Percentiles rank a stretch among this genome's conserved stretches.
phyloP scores from a whole-genome alignment of 2,797 vertebrate genomes.

The Cyprinodon diabolis region DNA sequence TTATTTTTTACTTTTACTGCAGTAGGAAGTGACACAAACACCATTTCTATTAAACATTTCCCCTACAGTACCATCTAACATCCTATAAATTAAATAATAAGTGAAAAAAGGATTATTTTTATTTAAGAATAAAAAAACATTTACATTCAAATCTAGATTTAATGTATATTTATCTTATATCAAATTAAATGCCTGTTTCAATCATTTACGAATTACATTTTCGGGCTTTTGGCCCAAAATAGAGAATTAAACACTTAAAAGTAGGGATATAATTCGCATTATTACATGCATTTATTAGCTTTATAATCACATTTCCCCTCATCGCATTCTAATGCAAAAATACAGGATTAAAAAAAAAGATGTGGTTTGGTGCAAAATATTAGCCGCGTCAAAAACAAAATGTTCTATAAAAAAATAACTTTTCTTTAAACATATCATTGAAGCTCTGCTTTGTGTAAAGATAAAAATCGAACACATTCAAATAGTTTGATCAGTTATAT shows the following conservation, averaged over 20 bases:
- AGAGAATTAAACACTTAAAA: not conserved
- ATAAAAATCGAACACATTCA: not conserved
- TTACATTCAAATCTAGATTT: not conserved
- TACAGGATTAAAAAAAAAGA: not conserved
- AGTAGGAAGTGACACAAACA: constrained; percentile 47
- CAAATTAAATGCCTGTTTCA: not conserved
- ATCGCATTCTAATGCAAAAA: not conserved
- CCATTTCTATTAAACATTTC: not conserved
- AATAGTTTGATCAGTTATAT: constrained; percentile 1
- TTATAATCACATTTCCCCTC: not conserved
- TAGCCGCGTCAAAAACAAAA: not conserved
- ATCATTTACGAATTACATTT: not conserved
- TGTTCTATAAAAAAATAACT: too few species aligned
- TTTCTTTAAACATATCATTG: not conserved
- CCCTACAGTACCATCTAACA: not conserved
- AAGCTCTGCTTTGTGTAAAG: not conserved
- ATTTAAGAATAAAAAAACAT: too few species aligned
- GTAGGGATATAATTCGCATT: constrained; percentile 34
- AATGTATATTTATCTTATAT: too few species aligned
- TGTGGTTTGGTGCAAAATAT: not conserved
- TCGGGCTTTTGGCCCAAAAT: not conserved
- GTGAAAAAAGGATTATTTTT: not conserved
- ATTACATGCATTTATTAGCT: constrained; percentile 29
- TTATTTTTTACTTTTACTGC: constrained; percentile 17
- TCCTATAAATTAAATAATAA: not conserved